Evolutionary conservation across 2,888 invertebrate species (phyloP).

Genomic region (Ellobium chinense): DNA sequence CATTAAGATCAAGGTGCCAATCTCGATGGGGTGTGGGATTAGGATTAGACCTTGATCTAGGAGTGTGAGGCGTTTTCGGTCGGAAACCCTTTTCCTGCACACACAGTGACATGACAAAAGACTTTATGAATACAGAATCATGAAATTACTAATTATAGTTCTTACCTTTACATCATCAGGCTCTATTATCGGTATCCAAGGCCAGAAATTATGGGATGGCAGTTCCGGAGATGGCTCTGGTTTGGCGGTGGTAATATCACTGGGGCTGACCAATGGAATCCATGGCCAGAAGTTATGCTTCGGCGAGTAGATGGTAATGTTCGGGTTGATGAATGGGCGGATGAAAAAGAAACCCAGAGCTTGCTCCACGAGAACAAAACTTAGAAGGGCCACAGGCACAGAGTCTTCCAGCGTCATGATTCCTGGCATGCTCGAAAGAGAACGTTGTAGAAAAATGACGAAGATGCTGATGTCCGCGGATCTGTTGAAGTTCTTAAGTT

Average conservation of each 20-base stretch:
- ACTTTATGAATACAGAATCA: no score
- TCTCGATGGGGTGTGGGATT: no score
- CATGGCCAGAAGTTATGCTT: slow-evolving; percentile 52
- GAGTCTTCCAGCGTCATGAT: neutral
- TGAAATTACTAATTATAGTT: no score
- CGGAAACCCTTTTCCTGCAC: no score
- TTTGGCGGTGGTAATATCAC: neutral
- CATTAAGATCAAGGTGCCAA: no score
- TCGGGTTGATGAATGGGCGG: slow-evolving; percentile 46
- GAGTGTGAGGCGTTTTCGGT: no score
- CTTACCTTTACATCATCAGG: slow-evolving; percentile 11
- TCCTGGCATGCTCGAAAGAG: neutral
- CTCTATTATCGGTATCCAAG: slow-evolving; percentile 46
- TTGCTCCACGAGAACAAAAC: neutral
- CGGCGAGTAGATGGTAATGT: slow-evolving; percentile 37
- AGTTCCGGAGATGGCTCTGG: neutral
- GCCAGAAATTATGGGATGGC: slow-evolving; percentile 52
- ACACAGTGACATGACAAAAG: no score
- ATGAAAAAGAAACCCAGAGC: slow-evolving; percentile 26
- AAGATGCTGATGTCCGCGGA: no score
- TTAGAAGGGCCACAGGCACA: neutral
- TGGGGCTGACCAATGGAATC: slow-evolving; percentile 21
- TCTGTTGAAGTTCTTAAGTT: no score
- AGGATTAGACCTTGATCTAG: no score
- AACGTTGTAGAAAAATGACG: neutral